Evolutionary conservation across 1,140 invertebrate genomes (phyloP), one percentile per base, ranked within the genome.

Genomic region (Zophobas atratus): DNA sequence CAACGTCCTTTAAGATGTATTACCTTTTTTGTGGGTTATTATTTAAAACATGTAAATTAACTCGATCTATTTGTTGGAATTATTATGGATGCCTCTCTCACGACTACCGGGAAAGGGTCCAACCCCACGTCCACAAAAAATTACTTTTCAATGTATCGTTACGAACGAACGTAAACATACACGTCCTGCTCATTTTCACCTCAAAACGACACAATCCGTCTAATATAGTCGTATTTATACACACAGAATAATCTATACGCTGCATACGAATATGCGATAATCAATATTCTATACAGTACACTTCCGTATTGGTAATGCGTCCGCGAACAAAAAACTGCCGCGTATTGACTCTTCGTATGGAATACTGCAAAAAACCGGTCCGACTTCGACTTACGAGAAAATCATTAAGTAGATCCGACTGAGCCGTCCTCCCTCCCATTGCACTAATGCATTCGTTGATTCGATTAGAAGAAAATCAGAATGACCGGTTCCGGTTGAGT

Each of bases 401-500:
- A n/a, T 67, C 8, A 67, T 67, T 67, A 39, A 43, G n/a, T 67
- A 43, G 3, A 60, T 6, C 33, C 56, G 8, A 36, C 35, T 36
- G 6, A 4, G 4, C 49, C 2, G 49, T 20, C 53, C 38, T 67
- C 60, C 20, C 55, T 51, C 36, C 8, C 35, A 35, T 35, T 32
- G 6, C 74, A 39, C 43, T 76, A 67, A 74, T 75, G 73, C 77
- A 75, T 75, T 70, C 57, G 34, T n/a, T 75, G 49, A 75, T 78
- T 78, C 39, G 49, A 75, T 78, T 78, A 72, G 67, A 49, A 36
- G 53, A 56, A 71, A 38, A 48, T 77, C 60, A n/a, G 49, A 38
- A 49, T 51, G 60, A 67, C 60, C 55, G 41, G 76, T 77, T 77
- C 56, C 77, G 48, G 63, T 56, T 56, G 57, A 78, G 55, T 78